A percentile compares a stretch with the other conserved stretches of the same genome.
These are phyloP conservation scores for Drosophila melanica DNA, from an alignment of 1,140 invertebrate genomes.

Conservation along the genomic window DNA sequence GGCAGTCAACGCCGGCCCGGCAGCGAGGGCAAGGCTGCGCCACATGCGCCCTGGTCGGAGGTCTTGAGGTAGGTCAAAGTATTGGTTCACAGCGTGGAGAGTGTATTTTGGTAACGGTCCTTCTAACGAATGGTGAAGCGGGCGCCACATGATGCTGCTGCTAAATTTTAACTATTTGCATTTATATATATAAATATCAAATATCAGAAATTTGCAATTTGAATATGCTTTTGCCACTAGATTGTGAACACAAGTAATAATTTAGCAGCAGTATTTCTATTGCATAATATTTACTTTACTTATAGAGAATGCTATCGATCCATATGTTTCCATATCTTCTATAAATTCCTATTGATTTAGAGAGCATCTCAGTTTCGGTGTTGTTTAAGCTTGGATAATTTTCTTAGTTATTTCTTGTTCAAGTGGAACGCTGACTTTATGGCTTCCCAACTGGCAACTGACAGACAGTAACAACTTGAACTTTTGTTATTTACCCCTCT, in stretches of 20 bases:
- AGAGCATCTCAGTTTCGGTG: background rate
- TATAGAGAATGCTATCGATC: too few species aligned
- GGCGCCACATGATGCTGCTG: too few species aligned
- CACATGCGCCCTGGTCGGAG: slow-evolving; percentile 86
- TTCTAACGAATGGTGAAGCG: background rate
- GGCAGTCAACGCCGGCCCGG: slow-evolving; percentile 57
- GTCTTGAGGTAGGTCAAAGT: slow-evolving; percentile 86
- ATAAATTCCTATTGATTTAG: too few species aligned
- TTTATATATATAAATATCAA: background rate
- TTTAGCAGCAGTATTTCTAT: too few species aligned
- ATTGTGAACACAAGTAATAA: too few species aligned
- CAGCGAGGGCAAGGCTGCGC: slow-evolving; percentile 41
- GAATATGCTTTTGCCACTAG: too few species aligned
- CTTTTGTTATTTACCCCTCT: slow-evolving; percentile 35
- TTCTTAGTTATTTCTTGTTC: slow-evolving; percentile 29
- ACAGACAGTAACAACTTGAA: slow-evolving; percentile 68
- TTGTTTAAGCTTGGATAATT: background rate
- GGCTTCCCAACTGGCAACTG: slow-evolving; percentile 42
- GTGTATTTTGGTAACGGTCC: background rate
- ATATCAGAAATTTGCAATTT: too few species aligned
- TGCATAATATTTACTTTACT: too few species aligned
- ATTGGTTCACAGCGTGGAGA: background rate
- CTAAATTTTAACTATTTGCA: background rate
- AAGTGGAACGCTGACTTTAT: slow-evolving; percentile 57
- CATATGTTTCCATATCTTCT: too few species aligned